Conservation (phyloP, 2,888 invertebrate species). For the Tachystola acroxantha region DNA sequence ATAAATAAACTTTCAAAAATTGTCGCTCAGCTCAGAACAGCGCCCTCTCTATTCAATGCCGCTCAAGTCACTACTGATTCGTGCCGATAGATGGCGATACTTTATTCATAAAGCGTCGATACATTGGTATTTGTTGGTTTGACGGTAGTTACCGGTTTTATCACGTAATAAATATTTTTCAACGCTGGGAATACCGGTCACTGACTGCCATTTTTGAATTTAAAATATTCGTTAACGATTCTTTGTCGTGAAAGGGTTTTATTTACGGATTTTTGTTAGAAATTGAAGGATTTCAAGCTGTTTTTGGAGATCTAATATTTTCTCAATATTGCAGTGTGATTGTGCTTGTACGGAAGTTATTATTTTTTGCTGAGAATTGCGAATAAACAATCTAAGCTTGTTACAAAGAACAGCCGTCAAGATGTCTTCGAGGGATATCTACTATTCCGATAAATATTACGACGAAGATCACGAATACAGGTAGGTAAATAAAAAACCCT, state of each 20-base stretch:
- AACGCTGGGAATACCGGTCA: conserved; percentile 19
- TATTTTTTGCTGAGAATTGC: background rate
- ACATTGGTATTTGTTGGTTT: background rate
- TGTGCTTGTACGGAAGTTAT: background rate
- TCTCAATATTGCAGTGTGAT: too few species aligned
- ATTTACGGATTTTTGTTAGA: conserved; percentile 15
- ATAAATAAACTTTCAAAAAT: too few species aligned
- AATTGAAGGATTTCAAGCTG: conserved; percentile 7
- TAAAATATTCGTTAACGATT: conserved; percentile 54
- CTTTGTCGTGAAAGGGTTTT: conserved; percentile 14
- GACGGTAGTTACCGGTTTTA: conserved; percentile 7
- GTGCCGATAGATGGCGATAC: too few species aligned
- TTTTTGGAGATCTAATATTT: background rate
- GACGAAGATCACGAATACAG: conserved; percentile 96
- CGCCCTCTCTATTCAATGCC: too few species aligned
- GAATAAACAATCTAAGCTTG: background rate
- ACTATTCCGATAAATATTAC: conserved; percentile 95
- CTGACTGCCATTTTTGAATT: conserved; percentile 41
- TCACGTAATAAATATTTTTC: background rate
- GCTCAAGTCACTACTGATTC: too few species aligned
- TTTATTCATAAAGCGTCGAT: background rate
- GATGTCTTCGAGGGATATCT: conserved; percentile 86
- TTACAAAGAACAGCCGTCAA: conserved; percentile 11
- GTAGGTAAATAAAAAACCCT: conserved; percentile 76
- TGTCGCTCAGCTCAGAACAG: too few species aligned